Conservation (phyloP, 2,113 vertebrate genomes). For the Crotalus tigris region DNA sequence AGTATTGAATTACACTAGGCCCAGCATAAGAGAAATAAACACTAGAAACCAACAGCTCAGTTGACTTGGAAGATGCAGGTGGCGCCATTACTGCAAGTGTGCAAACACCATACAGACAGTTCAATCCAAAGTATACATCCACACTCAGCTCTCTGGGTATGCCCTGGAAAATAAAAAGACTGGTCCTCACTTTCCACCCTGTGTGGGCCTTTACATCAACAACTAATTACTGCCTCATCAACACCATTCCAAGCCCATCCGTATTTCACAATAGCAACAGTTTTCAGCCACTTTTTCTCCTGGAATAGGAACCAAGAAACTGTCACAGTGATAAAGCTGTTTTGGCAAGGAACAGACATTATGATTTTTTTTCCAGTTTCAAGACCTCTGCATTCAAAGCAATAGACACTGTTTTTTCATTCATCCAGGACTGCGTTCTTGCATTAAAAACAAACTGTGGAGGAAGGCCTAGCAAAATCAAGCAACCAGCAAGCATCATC, state of each 20-base stretch:
- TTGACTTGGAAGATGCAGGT: neutral
- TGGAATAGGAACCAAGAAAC: neutral
- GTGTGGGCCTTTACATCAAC: neutral
- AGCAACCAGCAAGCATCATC: neutral
- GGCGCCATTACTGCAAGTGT: conserved; percentile 69
- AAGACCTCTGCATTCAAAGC: neutral
- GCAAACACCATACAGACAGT: conserved; percentile 71
- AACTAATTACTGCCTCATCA: neutral
- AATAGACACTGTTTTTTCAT: neutral
- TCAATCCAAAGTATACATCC: conserved; percentile 44
- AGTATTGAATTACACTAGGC: conserved; percentile 63
- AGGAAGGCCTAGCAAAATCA: neutral
- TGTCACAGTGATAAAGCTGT: neutral
- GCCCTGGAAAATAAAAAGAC: neutral
- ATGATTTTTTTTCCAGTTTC: neutral
- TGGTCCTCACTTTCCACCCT: neutral
- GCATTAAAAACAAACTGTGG: neutral
- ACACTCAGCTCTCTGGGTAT: neutral
- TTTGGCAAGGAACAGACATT: neutral
- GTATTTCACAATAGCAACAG: neutral
- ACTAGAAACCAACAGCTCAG: conserved; percentile 35
- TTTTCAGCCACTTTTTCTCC: neutral
- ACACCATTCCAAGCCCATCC: neutral
- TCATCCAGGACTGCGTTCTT: neutral
- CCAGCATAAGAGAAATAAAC: conserved; percentile 35